Evolutionary conservation across 1,140 invertebrate genomes (phyloP).

Genomic region (Papilio dardanus): DNA sequence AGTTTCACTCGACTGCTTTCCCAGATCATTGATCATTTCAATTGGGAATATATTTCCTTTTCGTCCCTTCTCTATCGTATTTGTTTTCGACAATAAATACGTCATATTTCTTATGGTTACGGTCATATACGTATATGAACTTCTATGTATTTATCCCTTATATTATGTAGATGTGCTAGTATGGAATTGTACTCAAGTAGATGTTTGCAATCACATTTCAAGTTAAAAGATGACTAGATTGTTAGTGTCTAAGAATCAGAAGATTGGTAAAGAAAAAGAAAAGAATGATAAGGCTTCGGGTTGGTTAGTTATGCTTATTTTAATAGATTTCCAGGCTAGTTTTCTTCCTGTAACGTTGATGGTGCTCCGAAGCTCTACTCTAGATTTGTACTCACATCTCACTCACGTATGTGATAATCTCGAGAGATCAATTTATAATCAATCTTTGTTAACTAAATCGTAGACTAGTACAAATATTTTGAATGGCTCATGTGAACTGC

Average conservation of each 20-base stretch:
- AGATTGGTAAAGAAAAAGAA: neutral
- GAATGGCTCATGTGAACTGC: constrained; percentile 1
- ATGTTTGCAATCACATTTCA: neutral
- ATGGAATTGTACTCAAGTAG: too few species aligned
- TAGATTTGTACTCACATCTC: neutral
- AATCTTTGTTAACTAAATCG: neutral
- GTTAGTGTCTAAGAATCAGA: neutral
- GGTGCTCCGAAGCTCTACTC: neutral
- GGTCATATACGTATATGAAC: neutral
- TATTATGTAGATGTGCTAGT: neutral
- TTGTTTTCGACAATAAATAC: neutral
- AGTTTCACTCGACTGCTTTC: constrained; percentile 38
- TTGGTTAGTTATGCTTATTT: too few species aligned
- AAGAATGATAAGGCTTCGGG: neutral
- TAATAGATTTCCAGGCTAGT: too few species aligned
- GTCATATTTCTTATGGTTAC: constrained; percentile 5
- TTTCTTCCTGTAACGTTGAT: too few species aligned
- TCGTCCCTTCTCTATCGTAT: constrained; percentile 14
- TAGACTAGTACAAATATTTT: neutral
- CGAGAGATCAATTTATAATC: too few species aligned
- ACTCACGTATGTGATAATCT: neutral
- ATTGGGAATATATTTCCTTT: constrained; percentile 30
- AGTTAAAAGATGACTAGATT: neutral
- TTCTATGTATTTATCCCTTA: neutral
- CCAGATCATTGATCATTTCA: constrained; percentile 37